These are phyloP conservation scores for Plemyria rubiginata DNA, from an alignment of 2,888 invertebrate species.

Conservation along the genomic window DNA sequence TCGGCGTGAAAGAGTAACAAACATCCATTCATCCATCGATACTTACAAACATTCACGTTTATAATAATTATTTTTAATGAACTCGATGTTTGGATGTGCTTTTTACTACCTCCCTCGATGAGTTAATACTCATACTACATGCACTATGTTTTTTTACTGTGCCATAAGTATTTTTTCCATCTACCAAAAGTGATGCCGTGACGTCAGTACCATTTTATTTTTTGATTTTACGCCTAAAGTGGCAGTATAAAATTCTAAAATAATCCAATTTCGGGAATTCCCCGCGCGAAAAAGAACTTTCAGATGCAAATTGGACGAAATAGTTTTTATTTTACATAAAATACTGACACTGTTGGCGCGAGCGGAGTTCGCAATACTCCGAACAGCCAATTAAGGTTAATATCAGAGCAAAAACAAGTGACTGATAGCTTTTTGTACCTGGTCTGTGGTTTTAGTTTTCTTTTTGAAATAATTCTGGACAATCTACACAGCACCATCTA, in stretches of 20 bases:
- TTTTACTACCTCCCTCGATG: no score
- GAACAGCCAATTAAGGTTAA: slow-evolving; percentile 18
- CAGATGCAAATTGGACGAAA: slow-evolving; percentile 25
- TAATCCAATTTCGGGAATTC: slow-evolving; percentile 18
- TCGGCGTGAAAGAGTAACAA: no score
- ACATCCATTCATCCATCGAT: no score
- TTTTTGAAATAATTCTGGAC: no score
- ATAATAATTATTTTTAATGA: no score
- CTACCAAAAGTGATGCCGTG: not conserved
- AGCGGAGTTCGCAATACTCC: slow-evolving; percentile 8
- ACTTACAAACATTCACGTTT: no score
- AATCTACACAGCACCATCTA: no score
- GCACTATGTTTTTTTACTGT: no score
- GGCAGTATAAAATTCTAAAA: slow-evolving; percentile 11
- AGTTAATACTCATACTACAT: no score
- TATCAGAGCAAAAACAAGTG: not conserved
- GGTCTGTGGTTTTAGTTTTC: not conserved
- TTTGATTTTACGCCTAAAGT: slow-evolving; percentile 1
- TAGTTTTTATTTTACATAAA: slow-evolving; percentile 26
- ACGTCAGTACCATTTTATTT: not conserved
- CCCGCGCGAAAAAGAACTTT: slow-evolving; percentile 12
- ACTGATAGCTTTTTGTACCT: not conserved
- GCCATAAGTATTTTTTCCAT: no score
- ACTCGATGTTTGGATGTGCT: no score
- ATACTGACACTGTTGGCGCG: slow-evolving; percentile 12